Conservation (phyloP, 1,140 invertebrate species). For the Nasonia vitripennis region DNA sequence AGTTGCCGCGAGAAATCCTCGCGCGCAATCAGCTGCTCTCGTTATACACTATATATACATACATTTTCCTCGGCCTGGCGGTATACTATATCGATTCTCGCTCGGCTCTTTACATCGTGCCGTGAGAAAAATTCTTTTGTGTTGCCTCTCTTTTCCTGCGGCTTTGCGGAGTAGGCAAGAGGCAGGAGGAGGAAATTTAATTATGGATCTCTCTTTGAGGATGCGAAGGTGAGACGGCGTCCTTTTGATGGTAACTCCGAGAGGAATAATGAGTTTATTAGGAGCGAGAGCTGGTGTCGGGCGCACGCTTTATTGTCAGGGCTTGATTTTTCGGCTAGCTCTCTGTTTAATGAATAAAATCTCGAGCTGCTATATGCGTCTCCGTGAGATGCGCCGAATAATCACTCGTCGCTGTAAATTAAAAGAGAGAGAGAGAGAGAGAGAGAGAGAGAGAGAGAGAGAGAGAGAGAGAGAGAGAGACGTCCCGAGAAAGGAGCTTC, state of each 20-base stretch:
- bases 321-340: no score
- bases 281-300: not conserved
- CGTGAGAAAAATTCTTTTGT: not conserved
- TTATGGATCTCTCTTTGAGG: not conserved
- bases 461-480: not conserved
- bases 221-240: not conserved
- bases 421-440: not conserved
- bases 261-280: not conserved
- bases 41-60: not conserved
- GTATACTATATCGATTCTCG: slow-evolving; percentile 5
- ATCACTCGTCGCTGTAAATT: not conserved
- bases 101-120: not conserved
- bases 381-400: not conserved
- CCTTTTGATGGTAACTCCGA: not conserved
- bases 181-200: not conserved
- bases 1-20: slow-evolving; percentile 53
- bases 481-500: not conserved
- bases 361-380: no score
- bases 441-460: not conserved
- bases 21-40: slow-evolving; percentile 55
- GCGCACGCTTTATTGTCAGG: not conserved
- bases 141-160: not conserved
- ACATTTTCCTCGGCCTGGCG: not conserved
- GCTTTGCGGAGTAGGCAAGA: not conserved
- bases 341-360: no score